Percentiles rank a stretch among this genome's conserved stretches.
These are phyloP conservation scores for Zosterops lateralis DNA, from an alignment of 2,113 vertebrate genomes.

Conservation along the genomic window DNA sequence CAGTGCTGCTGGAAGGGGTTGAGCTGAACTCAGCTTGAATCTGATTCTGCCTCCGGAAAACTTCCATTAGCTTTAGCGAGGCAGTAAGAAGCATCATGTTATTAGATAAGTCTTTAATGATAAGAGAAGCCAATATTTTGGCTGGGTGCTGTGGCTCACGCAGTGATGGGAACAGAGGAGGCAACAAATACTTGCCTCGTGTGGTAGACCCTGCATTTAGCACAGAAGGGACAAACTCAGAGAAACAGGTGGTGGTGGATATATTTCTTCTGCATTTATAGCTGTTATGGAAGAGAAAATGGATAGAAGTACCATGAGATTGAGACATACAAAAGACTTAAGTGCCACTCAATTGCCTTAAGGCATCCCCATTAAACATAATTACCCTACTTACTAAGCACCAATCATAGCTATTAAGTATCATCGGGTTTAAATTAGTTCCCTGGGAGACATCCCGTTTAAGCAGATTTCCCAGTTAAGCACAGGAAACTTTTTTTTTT, in stretches of 20 bases:
- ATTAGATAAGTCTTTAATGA: background rate
- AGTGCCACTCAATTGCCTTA: slow-evolving; percentile 65
- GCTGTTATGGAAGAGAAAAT: slow-evolving; percentile 57
- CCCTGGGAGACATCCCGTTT: slow-evolving; percentile 65
- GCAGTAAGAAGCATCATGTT: background rate
- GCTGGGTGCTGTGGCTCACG: background rate
- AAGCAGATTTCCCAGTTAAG: slow-evolving; percentile 61
- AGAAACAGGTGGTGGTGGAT: slow-evolving; percentile 47
- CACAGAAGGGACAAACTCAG: slow-evolving; percentile 29
- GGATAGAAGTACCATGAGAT: slow-evolving; percentile 57
- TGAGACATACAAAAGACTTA: slow-evolving; percentile 60
- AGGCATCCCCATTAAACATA: slow-evolving; percentile 69
- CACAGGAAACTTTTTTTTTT: slow-evolving; percentile 55
- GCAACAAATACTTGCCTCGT: background rate
- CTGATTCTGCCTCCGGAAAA: background rate
- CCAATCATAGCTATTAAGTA: slow-evolving; percentile 69
- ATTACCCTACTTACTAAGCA: slow-evolving; percentile 70
- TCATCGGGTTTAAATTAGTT: slow-evolving; percentile 69
- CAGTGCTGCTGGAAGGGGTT: background rate
- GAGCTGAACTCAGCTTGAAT: background rate
- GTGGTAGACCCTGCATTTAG: slow-evolving; percentile 21
- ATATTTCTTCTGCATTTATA: slow-evolving; percentile 28
- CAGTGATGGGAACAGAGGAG: background rate
- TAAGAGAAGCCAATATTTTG: slow-evolving; percentile 35
- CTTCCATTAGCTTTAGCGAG: background rate